phyloP scores from a whole-genome alignment of 2,888 invertebrate genomes.

The Papilio elwesi region DNA sequence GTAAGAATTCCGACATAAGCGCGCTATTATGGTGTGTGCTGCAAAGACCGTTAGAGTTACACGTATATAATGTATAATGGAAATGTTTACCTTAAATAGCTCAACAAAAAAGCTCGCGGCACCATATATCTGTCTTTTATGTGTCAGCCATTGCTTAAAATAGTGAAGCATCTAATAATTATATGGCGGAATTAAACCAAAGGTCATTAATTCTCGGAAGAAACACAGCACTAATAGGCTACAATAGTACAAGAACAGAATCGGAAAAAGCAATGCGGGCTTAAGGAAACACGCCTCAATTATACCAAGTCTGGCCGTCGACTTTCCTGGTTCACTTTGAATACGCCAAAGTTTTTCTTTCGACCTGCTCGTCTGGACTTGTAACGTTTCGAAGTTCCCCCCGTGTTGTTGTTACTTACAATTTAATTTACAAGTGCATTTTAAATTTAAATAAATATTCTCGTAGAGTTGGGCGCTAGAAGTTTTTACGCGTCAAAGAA shows the following conservation, averaged over 20 bases:
- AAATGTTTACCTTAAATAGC: too few relatives aligned
- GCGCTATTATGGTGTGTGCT: too few relatives aligned
- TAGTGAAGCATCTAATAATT: too few relatives aligned
- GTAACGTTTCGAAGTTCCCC: constrained; percentile 22
- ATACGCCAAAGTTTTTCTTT: constrained; percentile 25
- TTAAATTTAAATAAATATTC: constrained; percentile 35
- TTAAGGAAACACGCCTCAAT: constrained; percentile 13
- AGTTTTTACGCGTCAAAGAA: constrained; percentile 35
- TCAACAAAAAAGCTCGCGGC: too few relatives aligned
- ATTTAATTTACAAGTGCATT: constrained; percentile 39
- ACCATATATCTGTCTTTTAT: too few relatives aligned
- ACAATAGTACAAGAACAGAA: neutral
- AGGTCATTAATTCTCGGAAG: too few relatives aligned
- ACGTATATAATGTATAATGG: too few relatives aligned
- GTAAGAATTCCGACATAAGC: too few relatives aligned
- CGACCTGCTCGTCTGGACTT: constrained; percentile 7
- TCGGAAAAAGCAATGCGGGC: neutral
- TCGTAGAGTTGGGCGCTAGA: constrained; percentile 1
- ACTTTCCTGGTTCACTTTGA: constrained; percentile 20
- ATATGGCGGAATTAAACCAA: too few relatives aligned
- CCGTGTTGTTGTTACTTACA: constrained; percentile 27
- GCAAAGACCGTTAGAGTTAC: too few relatives aligned
- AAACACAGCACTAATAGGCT: neutral
- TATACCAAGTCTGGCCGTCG: constrained; percentile 4
- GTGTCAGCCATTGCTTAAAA: too few relatives aligned